These are phyloP conservation scores for Oplegnathus fasciatus DNA, from an alignment of 2,113 vertebrate genomes.

Conservation along the genomic window DNA sequence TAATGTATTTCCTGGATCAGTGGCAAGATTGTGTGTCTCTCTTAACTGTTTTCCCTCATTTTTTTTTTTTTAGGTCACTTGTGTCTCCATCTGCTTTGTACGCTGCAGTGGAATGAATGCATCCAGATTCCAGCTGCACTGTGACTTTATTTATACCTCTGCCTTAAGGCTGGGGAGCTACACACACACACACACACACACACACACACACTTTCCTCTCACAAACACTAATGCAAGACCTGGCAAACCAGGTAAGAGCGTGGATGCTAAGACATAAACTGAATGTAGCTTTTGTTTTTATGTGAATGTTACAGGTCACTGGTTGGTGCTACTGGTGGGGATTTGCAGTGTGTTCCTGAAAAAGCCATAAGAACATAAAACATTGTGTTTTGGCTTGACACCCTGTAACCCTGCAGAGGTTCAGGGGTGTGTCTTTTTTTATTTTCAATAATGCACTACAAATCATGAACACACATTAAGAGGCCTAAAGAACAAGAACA, in stretches of 20 bases:
- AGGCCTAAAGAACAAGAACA: conserved; percentile 75
- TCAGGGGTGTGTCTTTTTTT: conserved; percentile 50
- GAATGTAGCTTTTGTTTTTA: conserved; percentile 36
- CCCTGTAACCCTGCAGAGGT: conserved; percentile 23
- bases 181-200: conserved; percentile 22
- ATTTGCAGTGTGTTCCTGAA: neutral
- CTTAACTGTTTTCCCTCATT: neutral
- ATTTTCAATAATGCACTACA: conserved; percentile 84
- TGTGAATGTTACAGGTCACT: conserved; percentile 34
- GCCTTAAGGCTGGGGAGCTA: conserved; percentile 64
- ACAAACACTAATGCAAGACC: conserved; percentile 47
- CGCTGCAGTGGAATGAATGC: conserved; percentile 66
- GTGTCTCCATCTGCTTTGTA: conserved; percentile 72
- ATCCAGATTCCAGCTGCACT: conserved; percentile 77
- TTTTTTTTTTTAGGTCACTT: conserved; percentile 69
- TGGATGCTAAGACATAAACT: conserved; percentile 21
- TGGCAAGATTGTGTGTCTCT: conserved; percentile 44
- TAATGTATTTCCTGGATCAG: conserved; percentile 64
- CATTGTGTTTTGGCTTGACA: conserved; percentile 39
- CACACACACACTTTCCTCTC: conserved; percentile 44
- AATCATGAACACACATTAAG: conserved; percentile 82
- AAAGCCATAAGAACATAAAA: conserved; percentile 28
- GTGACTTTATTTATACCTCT: conserved; percentile 76
- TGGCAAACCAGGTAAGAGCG: conserved; percentile 38
- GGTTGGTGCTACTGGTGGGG: neutral